Base-by-base conservation (phyloP, 2,113 vertebrate genomes). In the Argyrosomus japonicus region DNA sequence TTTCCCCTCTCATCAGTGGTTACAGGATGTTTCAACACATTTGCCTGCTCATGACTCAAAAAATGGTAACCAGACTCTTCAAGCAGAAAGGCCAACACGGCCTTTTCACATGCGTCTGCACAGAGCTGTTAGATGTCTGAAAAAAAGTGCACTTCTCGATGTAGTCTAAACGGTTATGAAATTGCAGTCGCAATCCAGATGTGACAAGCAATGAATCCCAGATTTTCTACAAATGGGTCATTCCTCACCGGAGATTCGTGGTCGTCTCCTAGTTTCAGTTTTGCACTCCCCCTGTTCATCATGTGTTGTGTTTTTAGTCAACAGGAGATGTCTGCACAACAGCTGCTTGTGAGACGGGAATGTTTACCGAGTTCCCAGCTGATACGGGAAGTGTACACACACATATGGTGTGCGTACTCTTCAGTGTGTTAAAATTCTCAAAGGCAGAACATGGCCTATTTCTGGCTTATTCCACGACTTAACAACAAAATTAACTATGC, bases 261-360 rank as follows among this genome's bases (percentile, higher is more conserved):
- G 67, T 57, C 56, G 50, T 65, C 61, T 75, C 17, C 50, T 51
- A 4, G 36, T 71, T 75, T 74, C 23, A 62, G n/a, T 77, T 63
- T 63, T 12, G 10, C 45, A 43, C 50, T 43, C 29, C 10, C 6
- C 18, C 5, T 2, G 3, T 50, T 69, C 7, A 57, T 89, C 77
- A 69, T n/a, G 23, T 53, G 53, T 68, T 86, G 32, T 90, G 88
- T 89, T 91, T 90, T 82, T 32, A 80, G 84, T 87, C 71, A 88
- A 91, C 73, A 90, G 72, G 27, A 72, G 61, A 40, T 40, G 70
- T 82, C 73, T 74, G 57, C 84, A 75, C 61, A 86, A 64, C 83
- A 92, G 88, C 86, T 87, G 79, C 87, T 81, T 83, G 88, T 85
- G 77, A 15, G 51, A 74, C 2, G 4, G 53, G 51, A 79, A 43